Percentiles rank a stretch among this genome's conserved stretches.
phyloP scores from a whole-genome alignment of 2,113 vertebrate genomes.

The Aspiorhynchus laticeps region DNA sequence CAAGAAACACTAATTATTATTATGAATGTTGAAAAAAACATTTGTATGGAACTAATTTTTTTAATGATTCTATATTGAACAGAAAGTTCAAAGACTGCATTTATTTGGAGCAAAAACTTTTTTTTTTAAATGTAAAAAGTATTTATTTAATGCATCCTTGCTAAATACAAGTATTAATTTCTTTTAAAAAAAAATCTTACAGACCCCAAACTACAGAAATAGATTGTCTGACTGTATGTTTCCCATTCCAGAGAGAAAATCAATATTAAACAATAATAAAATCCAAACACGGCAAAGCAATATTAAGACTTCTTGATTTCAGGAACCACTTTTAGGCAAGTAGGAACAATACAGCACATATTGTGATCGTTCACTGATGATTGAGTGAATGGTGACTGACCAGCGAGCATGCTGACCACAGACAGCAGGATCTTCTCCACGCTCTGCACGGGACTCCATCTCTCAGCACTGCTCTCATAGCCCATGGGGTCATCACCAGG shows the following conservation, averaged over 20 bases:
- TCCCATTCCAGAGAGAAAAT: too few species aligned
- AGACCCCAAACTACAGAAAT: too few species aligned
- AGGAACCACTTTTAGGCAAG: neutral
- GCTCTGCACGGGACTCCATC: conserved; percentile 97
- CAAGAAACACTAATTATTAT: neutral
- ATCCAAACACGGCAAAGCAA: neutral
- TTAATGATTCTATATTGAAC: neutral
- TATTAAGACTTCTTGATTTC: neutral
- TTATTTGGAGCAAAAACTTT: too few species aligned
- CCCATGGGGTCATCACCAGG: conserved; percentile 98
- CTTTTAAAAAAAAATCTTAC: too few species aligned
- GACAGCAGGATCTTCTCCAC: conserved; percentile 98
- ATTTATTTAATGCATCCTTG: too few species aligned
- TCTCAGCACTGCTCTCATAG: conserved; percentile 95
- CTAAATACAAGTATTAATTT: too few species aligned
- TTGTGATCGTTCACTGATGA: neutral
- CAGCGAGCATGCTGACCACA: conserved; percentile 97
- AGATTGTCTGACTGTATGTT: too few species aligned
- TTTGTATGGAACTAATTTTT: neutral
- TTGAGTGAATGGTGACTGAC: conserved; percentile 66
- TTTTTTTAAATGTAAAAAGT: too few species aligned
- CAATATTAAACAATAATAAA: neutral
- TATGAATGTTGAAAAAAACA: neutral
- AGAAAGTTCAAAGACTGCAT: too few species aligned
- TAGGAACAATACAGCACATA: neutral